Percentiles rank a stretch among this genome's conserved stretches.
Evolutionary conservation across 2,113 vertebrate species (phyloP).

Genomic region (Egretta garzetta): DNA sequence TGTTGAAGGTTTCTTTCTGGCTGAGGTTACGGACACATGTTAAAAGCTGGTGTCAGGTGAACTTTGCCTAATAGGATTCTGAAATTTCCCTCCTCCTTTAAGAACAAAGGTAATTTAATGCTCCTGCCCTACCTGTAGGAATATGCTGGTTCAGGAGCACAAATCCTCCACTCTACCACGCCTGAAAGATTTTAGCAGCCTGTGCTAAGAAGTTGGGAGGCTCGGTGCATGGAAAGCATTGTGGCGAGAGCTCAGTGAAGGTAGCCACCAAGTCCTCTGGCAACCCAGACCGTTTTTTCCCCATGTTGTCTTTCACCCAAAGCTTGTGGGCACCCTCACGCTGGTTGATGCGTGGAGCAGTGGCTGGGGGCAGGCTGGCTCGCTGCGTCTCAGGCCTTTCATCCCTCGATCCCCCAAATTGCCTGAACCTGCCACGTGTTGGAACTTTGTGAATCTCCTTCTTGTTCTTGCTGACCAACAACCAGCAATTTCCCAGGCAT

Average conservation of each 20-base stretch:
- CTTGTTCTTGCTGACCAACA: background rate
- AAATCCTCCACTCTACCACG: background rate
- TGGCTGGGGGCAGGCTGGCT: background rate
- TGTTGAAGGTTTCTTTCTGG: background rate
- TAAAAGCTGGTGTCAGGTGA: background rate
- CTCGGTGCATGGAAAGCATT: background rate
- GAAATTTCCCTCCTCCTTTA: background rate
- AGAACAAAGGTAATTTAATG: background rate
- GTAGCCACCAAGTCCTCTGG: background rate
- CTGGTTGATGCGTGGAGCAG: background rate
- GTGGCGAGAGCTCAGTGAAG: fast-evolving
- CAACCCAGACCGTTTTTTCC: background rate
- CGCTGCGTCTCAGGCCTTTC: background rate
- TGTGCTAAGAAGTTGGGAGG: background rate
- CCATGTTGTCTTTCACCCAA: background rate
- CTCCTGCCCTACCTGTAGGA: background rate
- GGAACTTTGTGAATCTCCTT: background rate
- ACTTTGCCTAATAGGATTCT: background rate
- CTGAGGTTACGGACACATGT: background rate
- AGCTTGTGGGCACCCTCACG: background rate
- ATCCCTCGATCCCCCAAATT: background rate
- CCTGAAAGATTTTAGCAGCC: background rate
- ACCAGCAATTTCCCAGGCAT: background rate
- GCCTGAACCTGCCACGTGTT: background rate
- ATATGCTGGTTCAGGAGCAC: background rate